Percentiles rank a stretch among this genome's conserved stretches.
These are phyloP conservation scores for Drosophila sulfurigaster DNA, from an alignment of 1,140 invertebrate species.

Conservation along the genomic window DNA sequence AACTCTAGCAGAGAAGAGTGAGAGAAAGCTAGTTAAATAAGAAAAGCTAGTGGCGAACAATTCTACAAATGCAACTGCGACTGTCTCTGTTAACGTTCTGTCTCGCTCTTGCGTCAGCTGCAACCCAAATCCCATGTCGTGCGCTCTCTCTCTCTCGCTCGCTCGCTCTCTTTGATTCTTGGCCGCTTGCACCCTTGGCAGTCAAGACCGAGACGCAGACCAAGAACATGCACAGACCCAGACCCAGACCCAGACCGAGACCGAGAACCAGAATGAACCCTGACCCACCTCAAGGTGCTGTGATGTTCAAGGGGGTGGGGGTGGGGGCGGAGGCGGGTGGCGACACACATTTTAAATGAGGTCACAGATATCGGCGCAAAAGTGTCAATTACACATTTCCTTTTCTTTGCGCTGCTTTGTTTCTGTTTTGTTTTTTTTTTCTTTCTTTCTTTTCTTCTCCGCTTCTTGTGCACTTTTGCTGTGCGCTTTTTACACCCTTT, in stretches of 20 bases:
- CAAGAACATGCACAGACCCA: background rate
- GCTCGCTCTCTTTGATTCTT: too few species aligned
- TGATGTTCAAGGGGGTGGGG: background rate
- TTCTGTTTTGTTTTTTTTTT: background rate
- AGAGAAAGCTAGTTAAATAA: background rate
- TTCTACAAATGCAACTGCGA: background rate
- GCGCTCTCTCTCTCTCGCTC: too few species aligned
- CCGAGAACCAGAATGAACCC: slow-evolving; percentile 20
- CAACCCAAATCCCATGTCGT: too few species aligned
- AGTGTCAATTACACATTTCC: slow-evolving; percentile 77
- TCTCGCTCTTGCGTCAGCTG: background rate
- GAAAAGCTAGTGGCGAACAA: background rate
- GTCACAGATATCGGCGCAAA: slow-evolving; percentile 77
- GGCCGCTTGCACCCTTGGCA: slow-evolving; percentile 28
- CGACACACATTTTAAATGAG: slow-evolving; percentile 80
- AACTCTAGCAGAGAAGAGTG: background rate
- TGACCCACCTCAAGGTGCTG: slow-evolving; percentile 77
- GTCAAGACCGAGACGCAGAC: slow-evolving; percentile 2
- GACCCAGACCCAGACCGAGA: background rate
- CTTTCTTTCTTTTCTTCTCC: slow-evolving; percentile 32
- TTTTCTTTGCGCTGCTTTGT: slow-evolving; percentile 22
- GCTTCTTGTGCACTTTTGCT: slow-evolving; percentile 9
- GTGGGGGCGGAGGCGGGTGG: background rate
- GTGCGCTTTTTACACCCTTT: background rate
- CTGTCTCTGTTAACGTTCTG: background rate